phyloP scores from a whole-genome alignment of 2,888 invertebrate genomes.

The Drosophila rellima region DNA sequence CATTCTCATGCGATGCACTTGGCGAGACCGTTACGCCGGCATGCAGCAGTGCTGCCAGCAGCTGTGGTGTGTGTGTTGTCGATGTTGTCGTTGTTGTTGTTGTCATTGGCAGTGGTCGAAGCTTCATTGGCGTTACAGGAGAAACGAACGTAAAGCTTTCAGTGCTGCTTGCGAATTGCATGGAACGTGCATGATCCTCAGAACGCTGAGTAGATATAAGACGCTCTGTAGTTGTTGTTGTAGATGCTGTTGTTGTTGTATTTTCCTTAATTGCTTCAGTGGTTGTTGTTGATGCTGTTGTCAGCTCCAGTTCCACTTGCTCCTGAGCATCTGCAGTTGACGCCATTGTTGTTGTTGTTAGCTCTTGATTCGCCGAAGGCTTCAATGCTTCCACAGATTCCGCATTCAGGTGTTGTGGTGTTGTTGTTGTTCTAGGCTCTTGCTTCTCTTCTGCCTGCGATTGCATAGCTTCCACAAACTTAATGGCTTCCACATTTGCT shows the following conservation, averaged over 20 bases:
- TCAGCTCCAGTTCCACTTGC: not conserved
- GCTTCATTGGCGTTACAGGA: conserved; percentile 68
- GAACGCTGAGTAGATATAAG: conserved; percentile 43
- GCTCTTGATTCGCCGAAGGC: not conserved
- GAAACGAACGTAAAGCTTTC: conserved; percentile 28
- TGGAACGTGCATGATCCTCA: conserved; percentile 62
- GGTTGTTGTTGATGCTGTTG: not conserved
- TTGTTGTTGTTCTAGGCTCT: not conserved
- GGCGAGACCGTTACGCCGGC: conserved; percentile 35
- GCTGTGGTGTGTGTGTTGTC: conserved; percentile 31
- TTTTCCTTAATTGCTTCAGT: not conserved
- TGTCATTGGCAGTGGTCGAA: conserved; percentile 56
- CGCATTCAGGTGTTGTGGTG: not conserved
- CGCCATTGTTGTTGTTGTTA: not conserved
- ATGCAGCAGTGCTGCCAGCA: conserved; percentile 33
- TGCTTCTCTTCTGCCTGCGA: not conserved
- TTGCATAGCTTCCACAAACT: not conserved
- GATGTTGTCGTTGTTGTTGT: conserved; percentile 30
- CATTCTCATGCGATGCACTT: conserved; percentile 63
- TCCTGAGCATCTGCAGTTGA: not conserved
- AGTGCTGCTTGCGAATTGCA: conserved; percentile 56
- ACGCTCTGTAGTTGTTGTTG: conserved; percentile 7
- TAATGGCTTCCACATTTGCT: conserved; percentile 2
- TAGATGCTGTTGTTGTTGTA: conserved; percentile 4
- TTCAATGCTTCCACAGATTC: not conserved